These are phyloP conservation scores for Champsocephalus gunnari DNA, from an alignment of 2,797 vertebrate species.

Conservation along the genomic window DNA sequence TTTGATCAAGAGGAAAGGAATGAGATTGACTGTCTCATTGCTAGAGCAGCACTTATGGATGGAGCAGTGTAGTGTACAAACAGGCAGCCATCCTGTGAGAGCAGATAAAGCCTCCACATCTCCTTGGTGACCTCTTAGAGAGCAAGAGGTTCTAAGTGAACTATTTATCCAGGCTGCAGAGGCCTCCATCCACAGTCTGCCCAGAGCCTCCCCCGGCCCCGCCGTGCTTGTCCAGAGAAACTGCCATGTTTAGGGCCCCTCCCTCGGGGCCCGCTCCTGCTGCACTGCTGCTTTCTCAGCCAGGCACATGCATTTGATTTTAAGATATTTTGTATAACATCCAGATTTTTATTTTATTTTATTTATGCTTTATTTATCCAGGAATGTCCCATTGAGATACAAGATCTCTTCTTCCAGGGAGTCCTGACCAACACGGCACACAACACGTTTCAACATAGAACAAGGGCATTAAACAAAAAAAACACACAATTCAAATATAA, in stretches of 20 bases:
- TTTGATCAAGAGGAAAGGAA: conserved; percentile 5
- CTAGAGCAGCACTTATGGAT: conserved; percentile 75
- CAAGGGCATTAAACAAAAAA: no score
- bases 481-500: no score
- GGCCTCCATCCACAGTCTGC: conserved; percentile 83
- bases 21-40: conserved; percentile 38
- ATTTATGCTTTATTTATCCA: no score
- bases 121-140: conserved; percentile 88
- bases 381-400: no score
- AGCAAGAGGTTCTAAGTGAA: conserved; percentile 81
- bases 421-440: no score
- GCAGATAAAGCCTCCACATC: conserved; percentile 67
- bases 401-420: no score
- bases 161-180: conserved; percentile 83
- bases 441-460: no score
- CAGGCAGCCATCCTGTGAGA: conserved; percentile 67
- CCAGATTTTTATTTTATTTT: conserved; percentile 69
- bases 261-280: conserved; percentile 72
- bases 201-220: conserved; percentile 68
- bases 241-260: conserved; percentile 83
- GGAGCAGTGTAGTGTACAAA: conserved; percentile 65
- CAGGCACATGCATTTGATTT: conserved; percentile 78
- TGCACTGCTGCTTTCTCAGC: conserved; percentile 58
- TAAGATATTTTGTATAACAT: conserved; percentile 50
- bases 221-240: conserved; percentile 87